Conservation (phyloP, 2,888 invertebrate genomes). For the Galerucella nymphaeae region DNA sequence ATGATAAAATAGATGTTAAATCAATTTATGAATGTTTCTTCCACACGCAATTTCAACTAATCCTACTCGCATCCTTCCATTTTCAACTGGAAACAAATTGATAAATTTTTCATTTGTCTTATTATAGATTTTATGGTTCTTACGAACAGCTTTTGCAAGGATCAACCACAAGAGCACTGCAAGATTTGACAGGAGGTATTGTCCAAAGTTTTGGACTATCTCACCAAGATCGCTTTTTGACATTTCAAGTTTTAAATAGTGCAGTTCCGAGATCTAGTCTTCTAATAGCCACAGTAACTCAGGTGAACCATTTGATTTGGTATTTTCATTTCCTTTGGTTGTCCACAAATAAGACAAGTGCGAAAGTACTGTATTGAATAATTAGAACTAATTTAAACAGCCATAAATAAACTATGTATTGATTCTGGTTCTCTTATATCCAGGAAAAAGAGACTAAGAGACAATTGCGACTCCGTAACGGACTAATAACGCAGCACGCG, state of each 20-base stretch:
- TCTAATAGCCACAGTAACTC: constrained; percentile 73
- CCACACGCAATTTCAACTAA: no score
- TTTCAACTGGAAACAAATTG: no score
- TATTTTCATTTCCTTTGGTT: neutral
- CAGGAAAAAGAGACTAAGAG: constrained; percentile 60
- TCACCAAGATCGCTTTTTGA: constrained; percentile 73
- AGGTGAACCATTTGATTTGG: constrained; percentile 63
- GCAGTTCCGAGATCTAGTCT: constrained; percentile 78
- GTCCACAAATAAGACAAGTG: no score
- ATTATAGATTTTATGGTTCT: constrained; percentile 73
- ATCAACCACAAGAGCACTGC: constrained; percentile 75
- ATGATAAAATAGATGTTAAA: no score
- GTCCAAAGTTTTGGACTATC: constrained; percentile 78
- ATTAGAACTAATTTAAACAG: no score
- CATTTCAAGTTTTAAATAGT: constrained; percentile 74
- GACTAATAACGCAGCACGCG: constrained; percentile 75
- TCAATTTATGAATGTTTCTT: no score
- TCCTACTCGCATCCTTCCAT: no score
- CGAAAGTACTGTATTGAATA: no score
- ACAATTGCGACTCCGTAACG: constrained; percentile 70
- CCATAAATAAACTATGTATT: neutral
- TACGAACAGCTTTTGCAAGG: constrained; percentile 75
- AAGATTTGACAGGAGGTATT: constrained; percentile 80
- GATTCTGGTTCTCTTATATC: neutral
- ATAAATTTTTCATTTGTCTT: neutral